Conservation (phyloP, 2,113 vertebrate genomes). For the Phylloscopus whistleri region DNA sequence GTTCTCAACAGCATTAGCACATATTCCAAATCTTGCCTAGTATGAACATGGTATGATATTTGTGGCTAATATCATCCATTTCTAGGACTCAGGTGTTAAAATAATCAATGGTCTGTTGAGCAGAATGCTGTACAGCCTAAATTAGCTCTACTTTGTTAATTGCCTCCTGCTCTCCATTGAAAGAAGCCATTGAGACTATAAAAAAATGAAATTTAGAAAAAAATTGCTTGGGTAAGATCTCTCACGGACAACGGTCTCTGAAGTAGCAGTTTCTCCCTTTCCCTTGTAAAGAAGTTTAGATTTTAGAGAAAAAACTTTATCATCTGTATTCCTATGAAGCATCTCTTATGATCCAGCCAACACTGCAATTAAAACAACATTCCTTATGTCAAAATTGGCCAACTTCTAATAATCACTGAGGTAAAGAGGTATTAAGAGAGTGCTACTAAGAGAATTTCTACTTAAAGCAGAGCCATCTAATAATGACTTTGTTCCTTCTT, state of each 20-base stretch:
- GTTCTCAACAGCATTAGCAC: not conserved
- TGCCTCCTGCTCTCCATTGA: not conserved
- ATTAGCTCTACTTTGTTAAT: not conserved
- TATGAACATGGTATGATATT: not conserved
- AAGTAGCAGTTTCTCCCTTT: not conserved
- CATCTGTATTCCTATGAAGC: not conserved
- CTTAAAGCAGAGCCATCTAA: not conserved
- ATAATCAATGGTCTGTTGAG: not conserved
- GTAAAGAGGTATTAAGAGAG: not conserved
- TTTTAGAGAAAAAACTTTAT: not conserved
- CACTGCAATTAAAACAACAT: not conserved
- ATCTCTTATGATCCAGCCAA: not conserved
- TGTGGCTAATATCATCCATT: not conserved
- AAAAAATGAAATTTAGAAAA: not conserved
- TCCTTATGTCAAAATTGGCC: not conserved
- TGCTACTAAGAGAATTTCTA: not conserved
- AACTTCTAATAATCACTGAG: not conserved
- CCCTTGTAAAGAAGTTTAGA: not conserved
- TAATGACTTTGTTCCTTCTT: not conserved
- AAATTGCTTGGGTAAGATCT: not conserved
- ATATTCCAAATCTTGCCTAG: not conserved
- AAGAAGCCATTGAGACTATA: not conserved
- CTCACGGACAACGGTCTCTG: not conserved
- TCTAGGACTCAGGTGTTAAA: not conserved
- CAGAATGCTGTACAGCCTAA: not conserved